Evolutionary conservation across 92 coral and sea anemone genomes (phyloP).

Genomic region (Phenganax subtilis): DNA sequence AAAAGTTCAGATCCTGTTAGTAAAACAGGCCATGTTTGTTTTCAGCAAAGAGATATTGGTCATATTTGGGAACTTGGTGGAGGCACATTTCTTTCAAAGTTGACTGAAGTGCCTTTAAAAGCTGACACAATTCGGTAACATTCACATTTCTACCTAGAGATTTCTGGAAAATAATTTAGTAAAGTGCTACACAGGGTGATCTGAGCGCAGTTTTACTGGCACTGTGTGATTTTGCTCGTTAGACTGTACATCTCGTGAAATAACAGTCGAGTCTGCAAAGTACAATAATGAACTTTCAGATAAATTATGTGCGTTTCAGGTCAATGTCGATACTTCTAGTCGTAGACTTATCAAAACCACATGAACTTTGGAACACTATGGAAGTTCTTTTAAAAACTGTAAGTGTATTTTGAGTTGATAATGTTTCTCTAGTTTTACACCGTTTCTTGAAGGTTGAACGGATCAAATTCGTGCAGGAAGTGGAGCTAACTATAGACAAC

Average conservation of each 20-base stretch:
- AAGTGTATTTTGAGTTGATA: background rate
- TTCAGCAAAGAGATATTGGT: slow-evolving; percentile 87
- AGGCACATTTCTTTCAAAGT: slow-evolving; percentile 83
- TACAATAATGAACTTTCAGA: background rate
- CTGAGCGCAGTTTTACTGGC: too few species aligned
- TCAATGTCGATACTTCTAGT: slow-evolving; percentile 67
- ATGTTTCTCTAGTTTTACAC: background rate
- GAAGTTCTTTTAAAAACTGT: slow-evolving; percentile 82
- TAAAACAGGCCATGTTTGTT: background rate
- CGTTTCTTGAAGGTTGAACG: too few species aligned
- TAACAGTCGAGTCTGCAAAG: background rate
- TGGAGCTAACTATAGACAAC: too few species aligned
- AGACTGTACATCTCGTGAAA: too few species aligned
- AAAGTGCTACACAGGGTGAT: too few species aligned
- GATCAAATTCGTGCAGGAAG: too few species aligned
- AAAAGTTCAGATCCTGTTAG: background rate
- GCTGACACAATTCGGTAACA: slow-evolving; percentile 68
- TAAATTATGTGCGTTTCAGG: slow-evolving; percentile 41
- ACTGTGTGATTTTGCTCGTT: too few species aligned
- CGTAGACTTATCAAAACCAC: slow-evolving; percentile 81
- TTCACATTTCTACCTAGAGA: background rate
- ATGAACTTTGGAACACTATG: slow-evolving; percentile 82
- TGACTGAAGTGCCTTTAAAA: slow-evolving; percentile 82
- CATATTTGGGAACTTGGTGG: slow-evolving; percentile 99
- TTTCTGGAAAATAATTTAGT: too few species aligned